Percentiles rank a stretch among this genome's conserved stretches.
These are phyloP conservation scores for Vombatus ursinus DNA, from an alignment of 2,113 vertebrate species.

Conservation along the genomic window DNA sequence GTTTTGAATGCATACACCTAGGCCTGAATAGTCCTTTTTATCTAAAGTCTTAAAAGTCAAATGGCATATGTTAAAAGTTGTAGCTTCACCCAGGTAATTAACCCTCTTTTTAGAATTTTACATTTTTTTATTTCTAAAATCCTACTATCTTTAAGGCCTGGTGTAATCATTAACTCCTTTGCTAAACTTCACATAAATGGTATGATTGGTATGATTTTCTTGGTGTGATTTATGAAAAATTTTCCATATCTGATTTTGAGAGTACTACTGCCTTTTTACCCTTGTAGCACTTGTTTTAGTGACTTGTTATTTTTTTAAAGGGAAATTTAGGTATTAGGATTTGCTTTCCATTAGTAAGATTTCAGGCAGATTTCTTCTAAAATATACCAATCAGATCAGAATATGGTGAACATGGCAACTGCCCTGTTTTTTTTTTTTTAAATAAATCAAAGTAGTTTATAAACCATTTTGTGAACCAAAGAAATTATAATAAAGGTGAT, in stretches of 20 bases:
- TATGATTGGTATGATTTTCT: not conserved
- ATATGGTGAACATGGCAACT: not conserved
- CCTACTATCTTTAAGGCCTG: not conserved
- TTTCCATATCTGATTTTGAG: not conserved
- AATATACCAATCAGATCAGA: not conserved
- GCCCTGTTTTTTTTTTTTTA: not conserved
- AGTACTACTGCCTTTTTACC: not conserved
- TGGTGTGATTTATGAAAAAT: conserved; percentile 9
- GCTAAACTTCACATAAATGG: not conserved
- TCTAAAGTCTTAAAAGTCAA: not conserved
- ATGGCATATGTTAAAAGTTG: not conserved
- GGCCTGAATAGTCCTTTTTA: not conserved
- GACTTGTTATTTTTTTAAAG: conserved; percentile 8
- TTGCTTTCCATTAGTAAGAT: not conserved
- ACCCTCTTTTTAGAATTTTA: not conserved
- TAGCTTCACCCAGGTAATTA: not conserved
- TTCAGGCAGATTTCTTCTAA: not conserved
- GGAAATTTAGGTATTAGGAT: not conserved
- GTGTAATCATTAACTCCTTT: not conserved
- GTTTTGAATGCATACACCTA: not conserved
- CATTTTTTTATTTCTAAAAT: not conserved
- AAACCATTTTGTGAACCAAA: not conserved
- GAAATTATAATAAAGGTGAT: not conserved
- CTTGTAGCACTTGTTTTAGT: not conserved
- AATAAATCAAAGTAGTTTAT: conserved; percentile 1